A percentile compares a stretch with the other conserved stretches of the same genome.
Conservation (phyloP, 2,888 invertebrate genomes). For the Polia nebulosa region DNA sequence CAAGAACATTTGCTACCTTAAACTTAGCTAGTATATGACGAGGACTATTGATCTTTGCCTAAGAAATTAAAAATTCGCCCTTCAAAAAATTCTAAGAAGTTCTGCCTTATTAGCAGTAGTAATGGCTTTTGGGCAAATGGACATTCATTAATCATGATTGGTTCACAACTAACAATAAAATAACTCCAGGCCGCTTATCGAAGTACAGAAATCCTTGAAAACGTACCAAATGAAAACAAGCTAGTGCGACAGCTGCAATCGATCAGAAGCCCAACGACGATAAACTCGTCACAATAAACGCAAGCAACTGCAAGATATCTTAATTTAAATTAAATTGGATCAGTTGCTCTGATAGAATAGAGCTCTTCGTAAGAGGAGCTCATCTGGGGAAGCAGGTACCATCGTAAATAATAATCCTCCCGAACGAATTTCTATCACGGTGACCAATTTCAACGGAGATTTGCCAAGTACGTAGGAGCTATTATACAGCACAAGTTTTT, state of each 20-base stretch:
- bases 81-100: too few relatives aligned
- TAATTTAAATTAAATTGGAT: conserved; percentile 20
- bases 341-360: not conserved
- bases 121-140: too few relatives aligned
- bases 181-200: not conserved
- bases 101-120: too few relatives aligned
- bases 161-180: too few relatives aligned
- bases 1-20: too few relatives aligned
- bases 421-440: too few relatives aligned
- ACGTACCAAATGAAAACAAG: conserved; percentile 19
- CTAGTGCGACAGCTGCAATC: conserved; percentile 37
- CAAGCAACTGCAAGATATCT: conserved; percentile 15
- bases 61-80: too few relatives aligned
- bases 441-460: too few relatives aligned
- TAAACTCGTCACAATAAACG: conserved; percentile 42
- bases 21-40: not conserved
- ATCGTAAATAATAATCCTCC: not conserved
- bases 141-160: not conserved
- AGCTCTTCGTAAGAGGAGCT: not conserved
- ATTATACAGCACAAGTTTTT: too few relatives aligned
- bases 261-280: conserved; percentile 42
- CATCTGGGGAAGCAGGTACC: not conserved
- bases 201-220: not conserved
- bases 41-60: not conserved
- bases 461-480: too few relatives aligned